These are phyloP conservation scores for Phoebastria nigripes DNA, from an alignment of 2,797 vertebrate species.

Conservation along the genomic window DNA sequence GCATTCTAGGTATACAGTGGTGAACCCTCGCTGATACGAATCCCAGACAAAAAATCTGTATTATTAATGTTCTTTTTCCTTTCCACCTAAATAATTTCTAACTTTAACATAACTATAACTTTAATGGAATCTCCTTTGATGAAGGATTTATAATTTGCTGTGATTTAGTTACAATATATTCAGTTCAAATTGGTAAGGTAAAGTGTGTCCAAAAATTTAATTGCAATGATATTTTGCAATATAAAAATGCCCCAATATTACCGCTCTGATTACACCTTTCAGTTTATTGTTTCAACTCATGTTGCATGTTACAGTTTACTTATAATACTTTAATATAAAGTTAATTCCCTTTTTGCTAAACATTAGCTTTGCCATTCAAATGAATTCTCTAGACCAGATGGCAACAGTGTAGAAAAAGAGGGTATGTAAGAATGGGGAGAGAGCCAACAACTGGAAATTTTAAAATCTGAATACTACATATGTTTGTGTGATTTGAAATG, in stretches of 20 bases:
- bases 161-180: conserved; percentile 55
- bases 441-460: conserved; percentile 60
- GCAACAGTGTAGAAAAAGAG: conserved; percentile 56
- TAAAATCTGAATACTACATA: conserved; percentile 35
- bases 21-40: conserved; percentile 79
- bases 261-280: conserved; percentile 56
- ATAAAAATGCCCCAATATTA: conserved; percentile 55
- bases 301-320: conserved; percentile 74
- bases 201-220: conserved; percentile 72
- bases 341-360: conserved; percentile 62
- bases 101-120: conserved; percentile 19
- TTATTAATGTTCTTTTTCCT: conserved; percentile 71
- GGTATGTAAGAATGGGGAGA: neutral
- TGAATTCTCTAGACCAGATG: conserved; percentile 58
- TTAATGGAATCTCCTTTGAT: conserved; percentile 45
- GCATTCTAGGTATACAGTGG: conserved; percentile 85
- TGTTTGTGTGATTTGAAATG: conserved; percentile 68
- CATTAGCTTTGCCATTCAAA: conserved; percentile 56
- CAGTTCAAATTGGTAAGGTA: conserved; percentile 56
- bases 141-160: conserved; percentile 56
- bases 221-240: conserved; percentile 47
- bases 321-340: conserved; percentile 48
- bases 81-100: conserved; percentile 73
- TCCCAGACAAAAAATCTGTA: conserved; percentile 68
- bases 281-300: conserved; percentile 67